Base-by-base conservation (phyloP, 2,797 vertebrate genomes). In the Pempheris klunzingeri region DNA sequence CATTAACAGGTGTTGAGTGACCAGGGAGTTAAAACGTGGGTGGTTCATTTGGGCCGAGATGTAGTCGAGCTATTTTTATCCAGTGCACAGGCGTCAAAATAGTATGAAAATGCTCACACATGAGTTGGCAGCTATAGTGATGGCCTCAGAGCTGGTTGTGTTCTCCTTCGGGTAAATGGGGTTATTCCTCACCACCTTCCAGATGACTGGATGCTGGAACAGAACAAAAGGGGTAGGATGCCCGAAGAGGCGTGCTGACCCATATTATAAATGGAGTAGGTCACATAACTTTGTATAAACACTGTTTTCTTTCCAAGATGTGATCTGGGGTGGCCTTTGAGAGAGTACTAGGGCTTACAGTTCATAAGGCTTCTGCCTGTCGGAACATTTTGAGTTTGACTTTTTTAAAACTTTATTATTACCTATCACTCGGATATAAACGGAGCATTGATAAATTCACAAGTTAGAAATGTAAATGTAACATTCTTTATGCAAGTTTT, bases 111-210 rank as follows among this genome's bases (percentile, higher is more conserved):
- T 44, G 15, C 60, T 39, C 26, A 26, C 18, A 20, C 10, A 41
- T 14, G 54, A 71, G 36, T 52, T 52, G 24, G 41, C 9, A 6
- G 58, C 53, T 13, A 3, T 34, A 36, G 14, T 2, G 20, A 22
- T 26, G 43, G 52, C 67, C n/a, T 4, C 70, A 52, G 44, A 71
- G 62, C 76, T 36, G 24, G 28, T 74, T 79, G 41, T 62, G 3
- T 54, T 68, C 59, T 68, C 64, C 58, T 11, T 41, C n/a, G 52
- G 50, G 57, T 70, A 39, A 62, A 69, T 2, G n/a, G 75, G 58
- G 58, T 46, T 77, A 68, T 77, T 82, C 61, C 52, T 75, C 64
- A 46, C 28, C 49, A 61, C 44, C 44, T 79, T 86, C 71, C 76
- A 79, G 72, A 75, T 77, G 79, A 82, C 71, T 77, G 83, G 24